A percentile compares a stretch with the other conserved stretches of the same genome.
phyloP scores from a whole-genome alignment of 2,888 invertebrate genomes.

The Drosophila affinis region DNA sequence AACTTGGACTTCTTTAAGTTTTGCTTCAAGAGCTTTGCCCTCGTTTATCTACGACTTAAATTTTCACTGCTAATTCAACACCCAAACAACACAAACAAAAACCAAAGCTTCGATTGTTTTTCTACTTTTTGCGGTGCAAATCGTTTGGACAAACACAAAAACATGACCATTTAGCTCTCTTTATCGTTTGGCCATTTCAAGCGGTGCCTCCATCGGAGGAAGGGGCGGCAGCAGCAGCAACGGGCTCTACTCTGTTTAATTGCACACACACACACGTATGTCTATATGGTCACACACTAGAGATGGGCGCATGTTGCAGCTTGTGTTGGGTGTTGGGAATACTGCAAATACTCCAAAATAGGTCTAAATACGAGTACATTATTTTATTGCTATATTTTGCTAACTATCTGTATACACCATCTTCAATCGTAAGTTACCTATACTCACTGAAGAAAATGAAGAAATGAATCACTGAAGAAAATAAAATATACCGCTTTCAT shows the following conservation, averaged over 20 bases:
- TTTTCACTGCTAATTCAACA: conserved; percentile 28
- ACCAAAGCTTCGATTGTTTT: conserved; percentile 9
- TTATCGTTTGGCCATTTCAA: conserved; percentile 40
- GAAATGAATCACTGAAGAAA: too few relatives aligned
- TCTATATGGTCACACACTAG: neutral
- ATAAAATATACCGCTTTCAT: too few relatives aligned
- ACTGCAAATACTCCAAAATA: too few relatives aligned
- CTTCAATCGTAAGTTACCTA: too few relatives aligned
- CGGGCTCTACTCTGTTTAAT: conserved; percentile 37
- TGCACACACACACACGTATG: conserved; percentile 31
- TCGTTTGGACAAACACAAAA: conserved; percentile 55
- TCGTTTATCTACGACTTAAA: conserved; percentile 20
- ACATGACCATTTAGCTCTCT: conserved; percentile 38
- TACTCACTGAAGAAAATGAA: too few relatives aligned
- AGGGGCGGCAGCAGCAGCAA: neutral
- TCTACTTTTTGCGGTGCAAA: conserved; percentile 37
- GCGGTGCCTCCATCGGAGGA: conserved; percentile 1
- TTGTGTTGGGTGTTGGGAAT: neutral
- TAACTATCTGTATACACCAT: too few relatives aligned
- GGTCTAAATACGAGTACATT: too few relatives aligned
- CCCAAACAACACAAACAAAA: conserved; percentile 12
- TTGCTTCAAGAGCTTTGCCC: conserved; percentile 19
- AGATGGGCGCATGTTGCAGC: neutral
- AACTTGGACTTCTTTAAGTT: conserved; percentile 16
- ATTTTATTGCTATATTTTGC: too few relatives aligned